phyloP scores from a whole-genome alignment of 2,113 vertebrate species.

The Lates calcarifer region DNA sequence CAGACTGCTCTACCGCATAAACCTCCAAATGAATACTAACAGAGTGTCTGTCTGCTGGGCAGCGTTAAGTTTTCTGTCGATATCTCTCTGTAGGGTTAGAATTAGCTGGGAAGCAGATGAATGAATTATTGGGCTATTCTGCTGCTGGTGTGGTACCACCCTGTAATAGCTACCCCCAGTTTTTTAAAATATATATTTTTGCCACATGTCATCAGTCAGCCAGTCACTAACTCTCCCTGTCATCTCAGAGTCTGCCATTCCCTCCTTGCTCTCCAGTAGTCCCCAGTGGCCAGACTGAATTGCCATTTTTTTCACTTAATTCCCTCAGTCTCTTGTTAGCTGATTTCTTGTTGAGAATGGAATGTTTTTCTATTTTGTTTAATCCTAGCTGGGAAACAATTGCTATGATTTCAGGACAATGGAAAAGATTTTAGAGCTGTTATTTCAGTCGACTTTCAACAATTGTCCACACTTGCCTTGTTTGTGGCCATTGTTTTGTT shows the following conservation, averaged over 20 bases:
- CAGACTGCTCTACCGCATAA: constrained; percentile 8
- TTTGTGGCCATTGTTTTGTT: no score
- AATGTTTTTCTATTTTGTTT: no score
- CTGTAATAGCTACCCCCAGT: neutral
- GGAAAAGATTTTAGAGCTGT: no score
- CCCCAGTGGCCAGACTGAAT: neutral
- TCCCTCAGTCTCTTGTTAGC: neutral
- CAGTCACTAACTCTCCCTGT: neutral
- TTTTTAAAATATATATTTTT: neutral
- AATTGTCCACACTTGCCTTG: no score
- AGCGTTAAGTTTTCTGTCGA: no score
- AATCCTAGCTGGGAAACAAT: no score
- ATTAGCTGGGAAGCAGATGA: neutral
- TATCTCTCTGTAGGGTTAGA: no score
- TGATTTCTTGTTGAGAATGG: no score
- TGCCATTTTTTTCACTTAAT: neutral
- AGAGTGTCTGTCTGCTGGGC: constrained; percentile 8
- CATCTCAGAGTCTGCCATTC: neutral
- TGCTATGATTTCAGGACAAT: no score
- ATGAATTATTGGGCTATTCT: neutral
- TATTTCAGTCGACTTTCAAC: no score
- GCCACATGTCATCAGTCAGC: neutral
- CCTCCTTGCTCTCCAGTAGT: no score
- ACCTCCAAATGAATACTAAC: constrained; percentile 5
- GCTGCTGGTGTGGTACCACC: neutral